Evolutionary conservation across 2,888 invertebrate species (phyloP).

Genomic region (Caenorhabditis becei): DNA sequence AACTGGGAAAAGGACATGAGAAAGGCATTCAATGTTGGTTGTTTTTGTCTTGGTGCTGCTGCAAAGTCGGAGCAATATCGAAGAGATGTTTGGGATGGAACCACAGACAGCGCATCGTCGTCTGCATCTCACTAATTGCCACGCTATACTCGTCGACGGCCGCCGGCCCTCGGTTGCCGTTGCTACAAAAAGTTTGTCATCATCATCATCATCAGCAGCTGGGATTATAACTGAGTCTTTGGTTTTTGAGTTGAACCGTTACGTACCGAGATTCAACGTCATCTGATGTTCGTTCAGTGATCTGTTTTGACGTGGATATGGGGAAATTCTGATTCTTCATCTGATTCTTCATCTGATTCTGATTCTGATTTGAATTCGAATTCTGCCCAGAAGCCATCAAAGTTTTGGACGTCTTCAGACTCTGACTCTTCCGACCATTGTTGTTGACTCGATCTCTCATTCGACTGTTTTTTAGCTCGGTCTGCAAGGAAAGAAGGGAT

Average conservation of each 20-base stretch:
- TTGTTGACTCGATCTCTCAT: conserved; percentile 42
- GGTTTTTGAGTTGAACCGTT: no score
- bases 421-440: conserved; percentile 16
- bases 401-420: conserved; percentile 21
- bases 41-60: conserved; percentile 10
- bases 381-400: no score
- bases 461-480: conserved; percentile 35
- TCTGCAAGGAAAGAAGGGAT: no score
- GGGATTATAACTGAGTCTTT: no score
- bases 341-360: no score
- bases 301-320: conserved; percentile 15
- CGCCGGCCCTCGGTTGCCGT: conserved; percentile 42
- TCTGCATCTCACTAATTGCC: conserved; percentile 37
- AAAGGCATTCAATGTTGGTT: conserved; percentile 13
- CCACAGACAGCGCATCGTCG: conserved; percentile 46
- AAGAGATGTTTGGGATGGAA: conserved; percentile 62
- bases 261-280: conserved; percentile 43
- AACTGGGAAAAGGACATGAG: conserved; percentile 22
- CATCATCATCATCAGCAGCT: no score
- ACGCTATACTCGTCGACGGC: conserved; percentile 27
- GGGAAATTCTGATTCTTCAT: no score
- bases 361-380: no score
- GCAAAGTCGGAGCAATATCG: conserved; percentile 15
- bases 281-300: conserved; percentile 34
- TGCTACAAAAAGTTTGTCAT: conserved; percentile 19